A percentile compares a stretch with the other conserved stretches of the same genome.
Conservation (phyloP, 2,888 invertebrate genomes). For the Xanthia togata region DNA sequence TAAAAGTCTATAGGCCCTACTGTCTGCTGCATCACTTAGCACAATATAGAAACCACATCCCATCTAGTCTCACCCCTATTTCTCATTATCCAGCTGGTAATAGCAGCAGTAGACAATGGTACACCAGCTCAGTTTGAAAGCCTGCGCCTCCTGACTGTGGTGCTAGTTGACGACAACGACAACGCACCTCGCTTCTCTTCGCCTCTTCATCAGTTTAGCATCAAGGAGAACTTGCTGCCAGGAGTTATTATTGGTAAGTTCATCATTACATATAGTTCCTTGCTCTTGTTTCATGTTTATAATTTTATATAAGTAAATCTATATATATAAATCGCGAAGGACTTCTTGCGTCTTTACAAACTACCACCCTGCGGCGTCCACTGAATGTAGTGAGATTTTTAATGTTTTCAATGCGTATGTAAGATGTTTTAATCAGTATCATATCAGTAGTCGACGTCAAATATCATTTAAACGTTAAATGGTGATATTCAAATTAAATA, state of each 20-base stretch:
- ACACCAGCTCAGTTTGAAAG: conserved; percentile 95
- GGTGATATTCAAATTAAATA: too few relatives aligned
- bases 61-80: background rate
- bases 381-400: too few relatives aligned
- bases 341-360: too few relatives aligned
- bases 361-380: too few relatives aligned
- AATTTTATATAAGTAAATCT: too few relatives aligned
- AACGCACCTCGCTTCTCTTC: conserved; percentile 94
- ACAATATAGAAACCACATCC: background rate
- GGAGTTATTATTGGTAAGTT: conserved; percentile 92
- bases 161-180: conserved; percentile 95
- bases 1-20: background rate
- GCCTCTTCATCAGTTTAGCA: conserved; percentile 92
- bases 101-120: conserved; percentile 96
- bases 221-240: conserved; percentile 93
- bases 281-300: too few relatives aligned
- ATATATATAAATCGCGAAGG: too few relatives aligned
- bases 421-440: too few relatives aligned
- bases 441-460: too few relatives aligned
- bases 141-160: conserved; percentile 93
- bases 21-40: background rate
- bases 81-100: conserved; percentile 90
- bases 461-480: too few relatives aligned
- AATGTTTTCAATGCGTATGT: too few relatives aligned
- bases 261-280: too few relatives aligned